phyloP scores from a whole-genome alignment of 2,888 invertebrate genomes.

The Amiota communis region DNA sequence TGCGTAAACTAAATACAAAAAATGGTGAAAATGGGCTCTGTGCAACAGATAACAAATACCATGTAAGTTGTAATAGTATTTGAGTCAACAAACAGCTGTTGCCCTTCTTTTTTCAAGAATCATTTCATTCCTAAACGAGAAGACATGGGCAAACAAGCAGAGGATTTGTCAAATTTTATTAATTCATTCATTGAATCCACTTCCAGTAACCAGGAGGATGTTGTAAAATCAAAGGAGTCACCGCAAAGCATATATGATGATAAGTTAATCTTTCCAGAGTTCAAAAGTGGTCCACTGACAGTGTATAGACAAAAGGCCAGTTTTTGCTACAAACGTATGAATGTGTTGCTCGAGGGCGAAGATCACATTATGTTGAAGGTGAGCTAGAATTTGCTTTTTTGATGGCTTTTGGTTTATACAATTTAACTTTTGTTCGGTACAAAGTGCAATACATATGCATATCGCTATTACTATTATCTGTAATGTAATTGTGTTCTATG shows the following conservation, averaged over 20 bases:
- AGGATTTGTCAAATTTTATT: constrained; percentile 32
- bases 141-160: neutral
- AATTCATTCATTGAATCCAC: constrained; percentile 41
- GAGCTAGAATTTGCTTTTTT: constrained; percentile 35
- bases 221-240: constrained; percentile 24
- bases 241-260: constrained; percentile 60
- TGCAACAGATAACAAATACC: neutral
- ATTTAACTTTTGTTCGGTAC: neutral
- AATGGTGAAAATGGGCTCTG: neutral
- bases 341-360: constrained; percentile 75
- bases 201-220: constrained; percentile 43
- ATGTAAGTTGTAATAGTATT: neutral
- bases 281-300: constrained; percentile 79
- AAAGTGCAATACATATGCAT: neutral
- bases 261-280: constrained; percentile 75
- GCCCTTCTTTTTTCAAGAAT: neutral
- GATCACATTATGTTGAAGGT: constrained; percentile 75
- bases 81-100: neutral
- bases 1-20: neutral
- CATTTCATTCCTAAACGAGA: neutral
- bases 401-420: neutral
- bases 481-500: no score
- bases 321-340: constrained; percentile 81
- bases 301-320: constrained; percentile 78
- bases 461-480: no score